Evolutionary conservation across 2,888 invertebrate genomes (phyloP), one percentile per base, ranked within the genome.

Genomic region (Rhagophthalmus giganteus): DNA sequence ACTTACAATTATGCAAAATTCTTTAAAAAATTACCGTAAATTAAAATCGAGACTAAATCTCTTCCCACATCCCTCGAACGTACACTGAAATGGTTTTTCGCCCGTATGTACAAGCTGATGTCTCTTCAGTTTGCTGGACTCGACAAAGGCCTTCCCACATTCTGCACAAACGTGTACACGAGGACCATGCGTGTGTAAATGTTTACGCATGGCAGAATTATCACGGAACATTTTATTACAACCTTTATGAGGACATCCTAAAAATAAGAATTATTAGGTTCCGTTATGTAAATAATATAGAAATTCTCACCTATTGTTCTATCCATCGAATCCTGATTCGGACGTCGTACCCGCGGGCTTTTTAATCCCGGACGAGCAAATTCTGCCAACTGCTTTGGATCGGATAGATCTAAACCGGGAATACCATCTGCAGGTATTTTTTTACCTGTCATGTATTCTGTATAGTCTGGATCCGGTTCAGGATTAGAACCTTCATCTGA

Each of bases 51-150:
- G 78, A 35, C 96, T 96, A 77, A 97, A 97, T 64, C 96, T 79
- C 72, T 97, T 97, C 16, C 96, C 97, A 74, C 97, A 98, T 0
- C 97, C 97, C 71, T 96, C 95, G 71, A 97, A 97, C 1, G 95
- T 95, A 74, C 97, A 97, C 76, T 95, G 94, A 74, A 96, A 97
- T 0, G 96, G 96, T 71, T 97, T 97, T 74, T 97, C 97, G 0
- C 97, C 97, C 0, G 97, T 97, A 71, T 98, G 97, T 0, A 97
- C 97, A 37, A 97, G 77, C 72, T 97, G 96, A 73, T 98, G 97
- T 41, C 97, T 81, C 75, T 96, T 96, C 60, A 97, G 77, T 75
- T 97, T 97, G 0, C 94, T 95, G 72, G 94, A 94, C 74, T 97
- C 97, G 14, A 97, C 96, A 73, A 97, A 97, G 1, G 96, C 95